phyloP scores from a whole-genome alignment of 1,140 invertebrate species.

The Rhagoletis pomonella region DNA sequence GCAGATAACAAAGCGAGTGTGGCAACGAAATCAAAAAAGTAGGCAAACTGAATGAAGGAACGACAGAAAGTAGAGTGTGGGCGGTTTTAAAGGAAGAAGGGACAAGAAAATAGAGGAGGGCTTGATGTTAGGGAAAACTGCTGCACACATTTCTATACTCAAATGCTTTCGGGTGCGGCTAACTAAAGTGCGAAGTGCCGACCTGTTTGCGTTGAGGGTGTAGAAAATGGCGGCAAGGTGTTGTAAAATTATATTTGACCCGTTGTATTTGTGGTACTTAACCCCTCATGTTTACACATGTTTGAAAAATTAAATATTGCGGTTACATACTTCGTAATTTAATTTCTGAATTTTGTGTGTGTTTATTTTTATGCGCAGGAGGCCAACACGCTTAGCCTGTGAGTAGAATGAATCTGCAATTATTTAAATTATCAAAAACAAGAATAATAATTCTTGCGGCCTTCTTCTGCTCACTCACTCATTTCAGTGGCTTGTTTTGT shows the following conservation, averaged over 20 bases:
- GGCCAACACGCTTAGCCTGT: no score
- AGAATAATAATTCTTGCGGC: neutral
- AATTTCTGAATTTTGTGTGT: neutral
- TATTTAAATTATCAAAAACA: neutral
- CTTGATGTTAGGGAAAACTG: neutral
- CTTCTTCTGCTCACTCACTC: neutral
- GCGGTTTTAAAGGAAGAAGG: neutral
- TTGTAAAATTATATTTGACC: neutral
- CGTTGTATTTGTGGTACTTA: neutral
- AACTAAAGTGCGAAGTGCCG: no score
- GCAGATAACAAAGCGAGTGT: neutral
- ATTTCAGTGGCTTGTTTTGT: neutral
- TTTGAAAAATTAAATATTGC: conserved; percentile 25
- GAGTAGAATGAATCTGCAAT: no score
- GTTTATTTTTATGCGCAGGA: no score
- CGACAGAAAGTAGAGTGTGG: neutral
- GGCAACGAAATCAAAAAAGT: neutral
- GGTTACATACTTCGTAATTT: neutral
- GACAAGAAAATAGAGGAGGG: neutral
- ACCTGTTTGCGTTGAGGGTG: no score
- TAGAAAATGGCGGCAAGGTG: no score
- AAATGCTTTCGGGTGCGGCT: neutral
- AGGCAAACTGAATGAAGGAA: neutral
- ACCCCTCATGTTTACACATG: neutral
- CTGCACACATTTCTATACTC: neutral